phyloP scores from a whole-genome alignment of 2,113 vertebrate species.

The Dissostichus mawsoni region DNA sequence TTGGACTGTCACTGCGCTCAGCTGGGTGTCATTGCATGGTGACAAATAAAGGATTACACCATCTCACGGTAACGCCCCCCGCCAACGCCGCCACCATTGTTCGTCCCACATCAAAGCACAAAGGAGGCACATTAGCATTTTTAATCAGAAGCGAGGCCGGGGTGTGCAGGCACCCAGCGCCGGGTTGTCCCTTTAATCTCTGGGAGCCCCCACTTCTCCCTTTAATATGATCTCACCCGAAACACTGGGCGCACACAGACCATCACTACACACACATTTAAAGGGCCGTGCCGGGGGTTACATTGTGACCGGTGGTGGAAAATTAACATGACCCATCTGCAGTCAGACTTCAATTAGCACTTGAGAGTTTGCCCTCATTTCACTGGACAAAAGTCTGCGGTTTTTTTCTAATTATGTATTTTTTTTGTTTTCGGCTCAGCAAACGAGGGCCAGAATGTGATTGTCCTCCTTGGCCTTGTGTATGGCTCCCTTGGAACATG shows the following conservation, averaged over 20 bases:
- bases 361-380: constrained; percentile 70
- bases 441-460: constrained; percentile 51
- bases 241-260: constrained; percentile 37
- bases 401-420: constrained; percentile 41
- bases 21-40: constrained; percentile 75
- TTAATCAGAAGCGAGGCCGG: constrained; percentile 89
- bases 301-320: constrained; percentile 62
- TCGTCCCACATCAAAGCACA: constrained; percentile 92
- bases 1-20: constrained; percentile 77
- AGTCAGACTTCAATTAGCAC: constrained; percentile 74
- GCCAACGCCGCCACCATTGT: constrained; percentile 83
- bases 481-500: constrained; percentile 62
- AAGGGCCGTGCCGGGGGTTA: constrained; percentile 52
- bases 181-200: constrained; percentile 84
- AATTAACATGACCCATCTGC: constrained; percentile 75
- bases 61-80: constrained; percentile 64
- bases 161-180: constrained; percentile 83
- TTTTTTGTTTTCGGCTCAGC: constrained; percentile 35
- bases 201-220: constrained; percentile 47
- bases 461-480: constrained; percentile 59
- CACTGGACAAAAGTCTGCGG: constrained; percentile 59
- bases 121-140: constrained; percentile 91
- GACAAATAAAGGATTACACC: constrained; percentile 79
- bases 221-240: constrained; percentile 56
- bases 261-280: constrained; percentile 25